Evolutionary conservation across 2,888 invertebrate genomes (phyloP).

Genomic region (Alcis repandata): DNA sequence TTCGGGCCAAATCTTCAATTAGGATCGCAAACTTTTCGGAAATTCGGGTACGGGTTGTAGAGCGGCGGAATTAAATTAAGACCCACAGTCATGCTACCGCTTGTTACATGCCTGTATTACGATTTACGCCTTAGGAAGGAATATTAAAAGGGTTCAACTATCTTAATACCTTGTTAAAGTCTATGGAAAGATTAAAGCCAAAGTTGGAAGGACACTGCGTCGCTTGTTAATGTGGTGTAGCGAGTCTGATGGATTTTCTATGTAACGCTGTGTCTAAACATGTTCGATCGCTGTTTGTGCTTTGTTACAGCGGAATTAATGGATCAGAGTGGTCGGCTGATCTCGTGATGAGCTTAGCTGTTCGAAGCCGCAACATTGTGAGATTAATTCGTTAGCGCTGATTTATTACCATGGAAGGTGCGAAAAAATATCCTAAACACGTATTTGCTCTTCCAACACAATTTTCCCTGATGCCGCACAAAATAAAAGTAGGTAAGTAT

Average conservation of each 20-base stretch:
- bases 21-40: conserved; percentile 46
- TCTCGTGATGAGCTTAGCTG: conserved; percentile 29
- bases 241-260: conserved; percentile 45
- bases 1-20: conserved; percentile 46
- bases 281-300: conserved; percentile 38
- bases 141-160: conserved; percentile 52
- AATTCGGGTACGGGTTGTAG: conserved; percentile 39
- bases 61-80: conserved; percentile 50
- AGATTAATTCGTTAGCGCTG: conserved; percentile 33
- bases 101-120: conserved; percentile 46
- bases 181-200: conserved; percentile 22
- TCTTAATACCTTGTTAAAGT: conserved; percentile 57
- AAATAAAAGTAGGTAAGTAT: conserved; percentile 36
- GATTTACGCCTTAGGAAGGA: conserved; percentile 46
- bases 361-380: conserved; percentile 22
- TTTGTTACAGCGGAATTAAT: conserved; percentile 41
- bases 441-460: conserved; percentile 28
- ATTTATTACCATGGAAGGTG: conserved; percentile 27
- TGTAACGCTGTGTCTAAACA: conserved; percentile 39
- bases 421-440: conserved; percentile 26
- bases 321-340: conserved; percentile 33
- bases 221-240: conserved; percentile 36
- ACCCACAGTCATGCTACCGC: conserved; percentile 28
- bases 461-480: conserved; percentile 39
- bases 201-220: conserved; percentile 38